Evolutionary conservation across 2,797 vertebrate genomes (phyloP), one percentile per base, ranked within the genome.

Genomic region (Fringilla coelebs): DNA sequence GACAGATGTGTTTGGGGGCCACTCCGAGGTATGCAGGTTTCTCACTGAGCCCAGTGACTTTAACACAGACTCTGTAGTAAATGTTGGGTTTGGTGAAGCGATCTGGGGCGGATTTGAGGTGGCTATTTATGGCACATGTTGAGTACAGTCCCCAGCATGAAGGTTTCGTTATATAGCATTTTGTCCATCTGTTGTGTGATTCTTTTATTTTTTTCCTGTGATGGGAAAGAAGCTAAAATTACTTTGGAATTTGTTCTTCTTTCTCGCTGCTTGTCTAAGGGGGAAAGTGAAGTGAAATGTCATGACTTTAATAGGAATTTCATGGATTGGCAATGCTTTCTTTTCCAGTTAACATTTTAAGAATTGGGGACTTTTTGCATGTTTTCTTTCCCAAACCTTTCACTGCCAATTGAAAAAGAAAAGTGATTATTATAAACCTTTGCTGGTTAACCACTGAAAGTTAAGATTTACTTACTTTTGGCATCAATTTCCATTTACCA

Each of bases 111-210:
- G 17, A 31, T 87, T 82, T n/a, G 46, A 76, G 36, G 75, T 40
- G 67, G 28, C 48, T 93, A 41, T 91, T 91, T 92, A 79, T 68
- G 40, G 82, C 88, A 58, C 28, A 18, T 21, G 40, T 1, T 68
- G 62, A 88, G 41, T 65, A 45, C 45, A 46, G 43, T 89, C 41
- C 45, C 43, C 48, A 14, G 89, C 16, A 6, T 29, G 67, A 91
- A 79, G 31, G 67, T 72, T 93, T 92, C 0, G 0, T 66, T 85
- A 36, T 34, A 60, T 38, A 76, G 75, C 45, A 41, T 88, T 88
- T 92, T 93, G 80, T 81, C 89, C 91, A 94, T 92, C 85, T 94
- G 91, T 94, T 95, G 67, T 76, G 87, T 73, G 89, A 40, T 36
- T 45, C 14, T 34, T 43, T n/a, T 7, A 12, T 71, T 55, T 48